These are phyloP conservation scores for Macaca mulatta DNA, from an alignment of 2,113 vertebrate species.

Conservation along the genomic window DNA sequence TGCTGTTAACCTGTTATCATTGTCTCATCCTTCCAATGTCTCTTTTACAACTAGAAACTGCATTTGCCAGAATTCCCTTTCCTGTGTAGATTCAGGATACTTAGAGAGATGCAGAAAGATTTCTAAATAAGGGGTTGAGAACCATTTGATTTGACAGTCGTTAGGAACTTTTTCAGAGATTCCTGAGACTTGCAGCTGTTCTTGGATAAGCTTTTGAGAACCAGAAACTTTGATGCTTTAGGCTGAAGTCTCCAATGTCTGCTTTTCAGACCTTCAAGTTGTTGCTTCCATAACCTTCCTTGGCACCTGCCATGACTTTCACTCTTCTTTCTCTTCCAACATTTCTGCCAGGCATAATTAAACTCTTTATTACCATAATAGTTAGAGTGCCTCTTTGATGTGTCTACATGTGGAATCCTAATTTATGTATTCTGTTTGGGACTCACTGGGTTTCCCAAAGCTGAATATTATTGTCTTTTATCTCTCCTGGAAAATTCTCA, in stretches of 20 bases:
- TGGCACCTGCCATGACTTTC: neutral
- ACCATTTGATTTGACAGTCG: neutral
- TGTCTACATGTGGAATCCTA: neutral
- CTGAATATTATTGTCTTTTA: neutral
- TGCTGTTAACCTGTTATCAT: neutral
- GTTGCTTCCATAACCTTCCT: neutral
- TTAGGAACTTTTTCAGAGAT: neutral
- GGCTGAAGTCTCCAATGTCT: neutral
- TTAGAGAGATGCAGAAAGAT: neutral
- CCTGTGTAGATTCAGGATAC: fast-evolving
- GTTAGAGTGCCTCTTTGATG: neutral
- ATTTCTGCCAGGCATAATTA: neutral
- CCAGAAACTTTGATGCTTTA: neutral
- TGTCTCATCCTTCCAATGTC: neutral
- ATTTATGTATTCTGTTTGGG: neutral
- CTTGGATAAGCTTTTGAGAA: neutral
- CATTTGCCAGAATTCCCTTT: neutral
- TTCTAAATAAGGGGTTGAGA: neutral
- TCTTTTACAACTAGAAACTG: neutral
- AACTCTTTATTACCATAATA: neutral
- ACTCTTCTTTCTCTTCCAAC: neutral
- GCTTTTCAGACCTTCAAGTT: neutral
- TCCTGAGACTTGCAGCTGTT: no score
- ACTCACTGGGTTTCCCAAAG: neutral
- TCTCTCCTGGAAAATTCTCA: neutral